A percentile compares a stretch with the other conserved stretches of the same genome.
phyloP scores from a whole-genome alignment of 2,797 vertebrate genomes.

The Lagorchestes hirsutus region DNA sequence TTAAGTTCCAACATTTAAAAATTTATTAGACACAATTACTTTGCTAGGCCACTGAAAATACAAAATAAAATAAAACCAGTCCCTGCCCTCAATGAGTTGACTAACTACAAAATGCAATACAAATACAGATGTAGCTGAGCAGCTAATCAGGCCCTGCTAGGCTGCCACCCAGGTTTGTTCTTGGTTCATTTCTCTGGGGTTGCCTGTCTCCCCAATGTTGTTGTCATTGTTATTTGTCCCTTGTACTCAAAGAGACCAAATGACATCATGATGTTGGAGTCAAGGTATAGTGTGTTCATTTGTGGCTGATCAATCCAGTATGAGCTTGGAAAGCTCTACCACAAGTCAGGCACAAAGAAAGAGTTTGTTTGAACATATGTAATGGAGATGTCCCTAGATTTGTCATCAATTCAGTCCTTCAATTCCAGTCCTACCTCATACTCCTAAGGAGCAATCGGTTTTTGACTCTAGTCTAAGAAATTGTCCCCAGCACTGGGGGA shows the following conservation, averaged over 20 bases:
- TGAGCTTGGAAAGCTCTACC: no score
- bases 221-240: no score
- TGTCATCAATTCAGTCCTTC: no score
- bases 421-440: not conserved
- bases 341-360: no score
- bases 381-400: no score
- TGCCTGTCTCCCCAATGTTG: not conserved
- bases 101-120: not conserved
- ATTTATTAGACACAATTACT: not conserved
- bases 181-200: not conserved
- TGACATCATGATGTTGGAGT: no score
- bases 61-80: not conserved
- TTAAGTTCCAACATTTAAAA: not conserved
- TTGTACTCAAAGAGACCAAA: no score
- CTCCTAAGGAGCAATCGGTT: not conserved
- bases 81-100: not conserved
- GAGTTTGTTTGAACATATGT: no score
- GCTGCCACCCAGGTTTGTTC: not conserved
- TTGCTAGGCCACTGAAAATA: not conserved
- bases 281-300: no score
- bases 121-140: not conserved
- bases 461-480: not conserved
- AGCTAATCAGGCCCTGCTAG: no score
- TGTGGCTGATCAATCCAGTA: no score
- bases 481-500: not conserved